Percentiles rank a stretch among this genome's conserved stretches.
Evolutionary conservation across 2,797 vertebrate species (phyloP).

Genomic region (Myioborus miniatus): DNA sequence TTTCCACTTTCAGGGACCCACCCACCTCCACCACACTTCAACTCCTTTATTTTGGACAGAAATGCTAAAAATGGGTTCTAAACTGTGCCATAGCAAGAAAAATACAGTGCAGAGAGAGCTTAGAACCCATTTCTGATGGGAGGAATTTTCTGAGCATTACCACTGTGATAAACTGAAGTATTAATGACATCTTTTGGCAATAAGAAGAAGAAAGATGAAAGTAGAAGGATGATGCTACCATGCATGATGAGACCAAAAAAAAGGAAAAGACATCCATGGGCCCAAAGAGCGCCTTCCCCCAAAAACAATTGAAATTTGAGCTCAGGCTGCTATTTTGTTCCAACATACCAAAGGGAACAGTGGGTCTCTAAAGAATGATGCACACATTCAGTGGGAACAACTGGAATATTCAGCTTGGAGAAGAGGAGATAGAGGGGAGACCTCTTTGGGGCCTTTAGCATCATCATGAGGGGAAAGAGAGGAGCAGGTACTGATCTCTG

Average conservation of each 20-base stretch:
- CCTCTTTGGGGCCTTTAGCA: background rate
- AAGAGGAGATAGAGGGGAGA: rapidly evolving
- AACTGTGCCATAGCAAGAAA: background rate
- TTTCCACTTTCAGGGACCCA: background rate
- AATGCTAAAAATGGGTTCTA: background rate
- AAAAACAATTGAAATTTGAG: background rate
- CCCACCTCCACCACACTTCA: background rate
- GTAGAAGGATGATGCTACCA: background rate
- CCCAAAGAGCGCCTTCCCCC: background rate
- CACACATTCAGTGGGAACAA: background rate
- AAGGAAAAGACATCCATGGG: background rate
- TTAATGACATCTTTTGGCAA: background rate
- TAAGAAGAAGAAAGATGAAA: background rate
- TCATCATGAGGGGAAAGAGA: rapidly evolving
- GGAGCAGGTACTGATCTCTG: background rate
- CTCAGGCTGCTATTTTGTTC: background rate
- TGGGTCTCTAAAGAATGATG: background rate
- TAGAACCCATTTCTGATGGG: background rate
- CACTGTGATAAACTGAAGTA: background rate
- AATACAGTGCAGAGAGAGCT: background rate
- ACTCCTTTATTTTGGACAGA: background rate
- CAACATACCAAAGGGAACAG: background rate
- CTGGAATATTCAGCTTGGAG: background rate
- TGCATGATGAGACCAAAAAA: background rate
- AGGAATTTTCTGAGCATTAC: background rate